phyloP scores from a whole-genome alignment of 2,797 vertebrate species.

The Esox masquinongy region DNA sequence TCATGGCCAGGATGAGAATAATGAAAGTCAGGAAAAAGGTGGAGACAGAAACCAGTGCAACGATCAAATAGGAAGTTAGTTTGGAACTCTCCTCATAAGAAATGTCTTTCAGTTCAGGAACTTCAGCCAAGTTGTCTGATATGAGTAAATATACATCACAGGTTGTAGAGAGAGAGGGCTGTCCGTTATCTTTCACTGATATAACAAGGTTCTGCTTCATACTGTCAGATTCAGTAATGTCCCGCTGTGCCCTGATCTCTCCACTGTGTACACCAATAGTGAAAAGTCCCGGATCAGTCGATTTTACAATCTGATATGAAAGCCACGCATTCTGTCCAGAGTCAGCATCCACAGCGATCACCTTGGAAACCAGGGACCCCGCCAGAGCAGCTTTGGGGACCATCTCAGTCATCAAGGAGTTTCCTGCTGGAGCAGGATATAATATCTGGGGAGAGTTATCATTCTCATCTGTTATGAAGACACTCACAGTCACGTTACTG shows the following conservation, averaged over 20 bases:
- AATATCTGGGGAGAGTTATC: constrained; percentile 59
- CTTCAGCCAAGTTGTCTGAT: constrained; percentile 30
- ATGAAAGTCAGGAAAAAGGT: constrained; percentile 54
- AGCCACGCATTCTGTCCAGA: constrained; percentile 5
- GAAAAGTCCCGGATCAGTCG: constrained; percentile 14
- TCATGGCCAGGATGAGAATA: constrained; percentile 38
- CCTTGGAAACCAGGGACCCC: constrained; percentile 50
- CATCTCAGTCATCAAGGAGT: constrained; percentile 52
- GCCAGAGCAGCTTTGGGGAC: constrained; percentile 51
- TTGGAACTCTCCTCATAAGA: constrained; percentile 12
- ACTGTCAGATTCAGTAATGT: constrained; percentile 26
- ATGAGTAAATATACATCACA: constrained; percentile 24
- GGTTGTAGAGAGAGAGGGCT: constrained; percentile 17
- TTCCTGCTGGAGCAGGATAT: constrained; percentile 33
- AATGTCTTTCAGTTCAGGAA: constrained; percentile 40
- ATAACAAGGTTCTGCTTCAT: constrained; percentile 59
- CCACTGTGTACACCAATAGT: constrained; percentile 20
- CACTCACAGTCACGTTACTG: constrained; percentile 46
- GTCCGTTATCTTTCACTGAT: constrained; percentile 48
- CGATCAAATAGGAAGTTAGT: constrained; percentile 30
- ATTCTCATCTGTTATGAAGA: constrained; percentile 62
- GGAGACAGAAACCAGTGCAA: constrained; percentile 49
- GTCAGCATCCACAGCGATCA: constrained; percentile 1
- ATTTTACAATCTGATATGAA: constrained; percentile 47
- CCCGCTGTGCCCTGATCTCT: constrained; percentile 27